phyloP scores from a whole-genome alignment of 2,888 invertebrate species.

The Brenthis hecate region DNA sequence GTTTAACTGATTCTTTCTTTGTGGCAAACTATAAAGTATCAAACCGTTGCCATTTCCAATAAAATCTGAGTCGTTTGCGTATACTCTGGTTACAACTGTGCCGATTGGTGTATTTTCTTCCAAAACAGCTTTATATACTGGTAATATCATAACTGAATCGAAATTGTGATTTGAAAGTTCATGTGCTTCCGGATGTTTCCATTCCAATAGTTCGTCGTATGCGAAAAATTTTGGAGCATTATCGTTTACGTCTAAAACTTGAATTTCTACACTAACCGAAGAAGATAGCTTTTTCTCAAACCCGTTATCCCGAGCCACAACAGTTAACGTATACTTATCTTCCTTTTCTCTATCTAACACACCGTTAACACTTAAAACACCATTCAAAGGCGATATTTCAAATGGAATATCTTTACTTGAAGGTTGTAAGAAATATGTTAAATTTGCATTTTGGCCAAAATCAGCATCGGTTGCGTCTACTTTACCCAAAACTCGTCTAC shows the following conservation, averaged over 20 bases:
- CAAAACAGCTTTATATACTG: conserved; percentile 89
- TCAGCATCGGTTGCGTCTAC: conserved; percentile 91
- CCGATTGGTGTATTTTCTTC: conserved; percentile 90
- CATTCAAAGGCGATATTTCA: conserved; percentile 85
- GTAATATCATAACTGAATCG: conserved; percentile 81
- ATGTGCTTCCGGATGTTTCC: conserved; percentile 75
- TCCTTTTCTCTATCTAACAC: conserved; percentile 89
- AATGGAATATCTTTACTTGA: conserved; percentile 83
- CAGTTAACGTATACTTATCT: conserved; percentile 86
- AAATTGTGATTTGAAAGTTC: conserved; percentile 77
- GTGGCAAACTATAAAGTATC: conserved; percentile 88
- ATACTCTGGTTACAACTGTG: conserved; percentile 87
- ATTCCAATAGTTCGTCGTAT: conserved; percentile 84
- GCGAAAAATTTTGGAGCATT: conserved; percentile 91
- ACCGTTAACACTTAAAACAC: conserved; percentile 87
- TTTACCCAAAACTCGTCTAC: conserved; percentile 86
- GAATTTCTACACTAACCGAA: conserved; percentile 90
- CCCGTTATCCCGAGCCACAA: conserved; percentile 89
- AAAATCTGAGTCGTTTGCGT: conserved; percentile 93
- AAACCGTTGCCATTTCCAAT: conserved; percentile 93
- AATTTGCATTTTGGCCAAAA: conserved; percentile 89
- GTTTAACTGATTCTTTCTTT: conserved; percentile 83
- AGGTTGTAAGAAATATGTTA: conserved; percentile 86
- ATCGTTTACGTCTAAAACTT: conserved; percentile 92
- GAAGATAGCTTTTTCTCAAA: conserved; percentile 84